A percentile compares a stretch with the other conserved stretches of the same genome.
These are phyloP conservation scores for Andrena marginata DNA, from an alignment of 2,888 invertebrate genomes.

Conservation along the genomic window DNA sequence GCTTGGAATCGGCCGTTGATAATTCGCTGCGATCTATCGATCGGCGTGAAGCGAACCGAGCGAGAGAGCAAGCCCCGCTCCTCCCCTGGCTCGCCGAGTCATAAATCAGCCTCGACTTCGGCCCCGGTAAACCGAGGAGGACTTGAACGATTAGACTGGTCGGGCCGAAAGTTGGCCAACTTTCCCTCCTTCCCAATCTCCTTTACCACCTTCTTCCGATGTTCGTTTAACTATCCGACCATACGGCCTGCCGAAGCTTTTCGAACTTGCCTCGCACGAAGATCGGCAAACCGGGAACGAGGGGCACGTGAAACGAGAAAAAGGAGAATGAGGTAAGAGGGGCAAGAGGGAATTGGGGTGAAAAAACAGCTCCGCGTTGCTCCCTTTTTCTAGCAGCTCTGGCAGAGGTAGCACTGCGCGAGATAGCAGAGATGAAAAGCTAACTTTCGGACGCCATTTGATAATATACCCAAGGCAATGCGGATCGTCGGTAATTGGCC, in stretches of 20 bases:
- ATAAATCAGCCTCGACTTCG: constrained; percentile 67
- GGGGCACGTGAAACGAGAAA: constrained; percentile 13
- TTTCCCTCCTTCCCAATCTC: constrained; percentile 58
- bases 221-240: constrained; percentile 63
- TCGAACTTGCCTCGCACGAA: constrained; percentile 45
- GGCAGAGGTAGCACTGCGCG: constrained; percentile 40
- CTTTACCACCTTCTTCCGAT: constrained; percentile 62
- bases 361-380: constrained; percentile 16
- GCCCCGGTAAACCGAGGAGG: constrained; percentile 50
- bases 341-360: background rate
- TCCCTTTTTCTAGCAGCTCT: background rate
- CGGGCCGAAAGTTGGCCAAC: constrained; percentile 64
- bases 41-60: constrained; percentile 12
- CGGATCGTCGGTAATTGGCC: constrained; percentile 74
- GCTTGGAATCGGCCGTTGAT: constrained; percentile 23
- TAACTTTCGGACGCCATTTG: constrained; percentile 74
- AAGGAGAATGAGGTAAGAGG: background rate
- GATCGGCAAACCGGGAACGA: constrained; percentile 19
- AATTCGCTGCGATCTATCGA: constrained; percentile 67
- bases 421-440: constrained; percentile 76
- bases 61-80: constrained; percentile 27
- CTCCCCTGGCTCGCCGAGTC: constrained; percentile 39
- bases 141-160: constrained; percentile 71
- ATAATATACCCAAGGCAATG: constrained; percentile 72
- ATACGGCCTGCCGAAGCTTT: constrained; percentile 39